phyloP scores from a whole-genome alignment of 2,113 vertebrate genomes.

The Platysternon megacephalum region DNA sequence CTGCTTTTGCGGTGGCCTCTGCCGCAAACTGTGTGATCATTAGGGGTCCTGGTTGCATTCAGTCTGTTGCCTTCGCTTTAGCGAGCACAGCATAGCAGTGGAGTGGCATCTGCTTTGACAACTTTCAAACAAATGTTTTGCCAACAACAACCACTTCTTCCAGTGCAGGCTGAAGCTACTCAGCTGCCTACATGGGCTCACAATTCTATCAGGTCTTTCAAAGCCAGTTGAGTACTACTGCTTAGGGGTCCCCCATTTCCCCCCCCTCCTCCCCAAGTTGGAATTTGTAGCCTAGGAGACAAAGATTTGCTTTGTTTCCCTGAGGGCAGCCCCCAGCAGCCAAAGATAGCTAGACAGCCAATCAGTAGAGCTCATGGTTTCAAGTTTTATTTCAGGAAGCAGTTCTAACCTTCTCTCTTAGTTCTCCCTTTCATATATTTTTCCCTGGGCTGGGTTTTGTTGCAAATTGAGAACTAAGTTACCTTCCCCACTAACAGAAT shows the following conservation, averaged over 20 bases:
- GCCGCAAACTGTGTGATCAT: background rate
- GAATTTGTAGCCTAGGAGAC: conserved; percentile 49
- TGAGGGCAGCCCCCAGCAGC: background rate
- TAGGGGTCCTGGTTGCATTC: conserved; percentile 1
- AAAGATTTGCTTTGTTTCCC: conserved; percentile 57
- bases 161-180: background rate
- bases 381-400: conserved; percentile 36
- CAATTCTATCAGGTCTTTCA: conserved; percentile 18
- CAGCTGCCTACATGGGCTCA: background rate
- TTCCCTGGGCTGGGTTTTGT: background rate
- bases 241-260: background rate
- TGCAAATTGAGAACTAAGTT: background rate
- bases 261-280: background rate
- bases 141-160: background rate
- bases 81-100: background rate
- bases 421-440: background rate
- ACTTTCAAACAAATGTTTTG: background rate
- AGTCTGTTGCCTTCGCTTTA: background rate
- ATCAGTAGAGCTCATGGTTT: background rate
- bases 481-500: background rate
- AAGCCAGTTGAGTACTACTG: background rate
- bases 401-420: background rate
- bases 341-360: conserved; percentile 9
- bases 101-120: background rate
- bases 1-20: background rate